Evolutionary conservation across 2,113 vertebrate genomes (phyloP).

Genomic region (Aegotheles bennettii): DNA sequence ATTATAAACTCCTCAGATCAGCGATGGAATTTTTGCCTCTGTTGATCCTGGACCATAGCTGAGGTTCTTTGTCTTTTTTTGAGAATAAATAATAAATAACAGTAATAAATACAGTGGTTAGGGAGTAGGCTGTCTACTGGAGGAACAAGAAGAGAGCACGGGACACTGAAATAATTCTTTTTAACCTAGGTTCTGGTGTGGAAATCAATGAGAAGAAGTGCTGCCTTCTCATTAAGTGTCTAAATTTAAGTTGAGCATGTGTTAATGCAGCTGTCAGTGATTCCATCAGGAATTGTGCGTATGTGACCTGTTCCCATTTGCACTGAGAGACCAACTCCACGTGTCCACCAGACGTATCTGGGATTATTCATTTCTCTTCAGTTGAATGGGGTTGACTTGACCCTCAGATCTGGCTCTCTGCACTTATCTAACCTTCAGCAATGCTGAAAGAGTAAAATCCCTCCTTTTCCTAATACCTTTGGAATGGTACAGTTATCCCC

Average conservation of each 20-base stretch:
- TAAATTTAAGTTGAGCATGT: neutral
- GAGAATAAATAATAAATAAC: slow-evolving; percentile 21
- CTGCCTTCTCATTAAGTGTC: neutral
- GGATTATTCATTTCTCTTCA: neutral
- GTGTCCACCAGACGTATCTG: rapidly evolving
- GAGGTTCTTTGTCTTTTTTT: neutral
- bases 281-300: rapidly evolving
- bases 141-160: neutral
- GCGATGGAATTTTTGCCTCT: neutral
- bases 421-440: neutral
- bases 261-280: neutral
- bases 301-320: neutral
- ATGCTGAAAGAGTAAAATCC: neutral
- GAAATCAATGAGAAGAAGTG: neutral
- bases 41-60: neutral
- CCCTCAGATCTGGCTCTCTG: neutral
- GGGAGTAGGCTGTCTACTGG: neutral
- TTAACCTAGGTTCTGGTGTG: neutral
- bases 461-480: neutral
- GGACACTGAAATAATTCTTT: neutral
- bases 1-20: neutral
- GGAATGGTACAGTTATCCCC: neutral
- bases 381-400: neutral
- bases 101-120: neutral
- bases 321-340: neutral